phyloP scores from a whole-genome alignment of 2,797 vertebrate genomes.

The Morelia viridis region DNA sequence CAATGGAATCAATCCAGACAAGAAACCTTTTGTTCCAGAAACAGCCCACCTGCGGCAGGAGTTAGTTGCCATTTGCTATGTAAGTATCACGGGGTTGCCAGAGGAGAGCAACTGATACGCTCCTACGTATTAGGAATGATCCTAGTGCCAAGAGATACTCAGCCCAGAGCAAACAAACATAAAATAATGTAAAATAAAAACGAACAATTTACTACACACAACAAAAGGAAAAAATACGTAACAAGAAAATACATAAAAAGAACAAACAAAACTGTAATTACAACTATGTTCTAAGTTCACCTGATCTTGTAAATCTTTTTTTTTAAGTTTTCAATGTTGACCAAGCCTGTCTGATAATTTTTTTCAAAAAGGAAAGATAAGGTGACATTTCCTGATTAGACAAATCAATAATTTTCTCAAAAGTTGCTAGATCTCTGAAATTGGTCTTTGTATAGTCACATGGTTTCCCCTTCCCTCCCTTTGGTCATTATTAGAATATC shows the following conservation, averaged over 20 bases:
- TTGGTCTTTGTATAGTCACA: background rate
- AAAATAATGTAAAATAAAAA: background rate
- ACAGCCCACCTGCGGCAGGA: constrained; percentile 81
- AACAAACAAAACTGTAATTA: background rate
- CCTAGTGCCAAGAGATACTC: background rate
- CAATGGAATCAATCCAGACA: constrained; percentile 84
- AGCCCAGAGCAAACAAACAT: background rate
- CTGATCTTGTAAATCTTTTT: too few relatives aligned
- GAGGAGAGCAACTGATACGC: background rate
- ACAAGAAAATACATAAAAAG: background rate
- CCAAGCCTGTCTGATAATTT: background rate
- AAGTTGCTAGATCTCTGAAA: background rate
- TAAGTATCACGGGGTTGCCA: constrained; percentile 67
- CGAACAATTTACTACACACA: background rate
- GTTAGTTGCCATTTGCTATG: constrained; percentile 86
- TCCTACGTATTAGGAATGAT: background rate
- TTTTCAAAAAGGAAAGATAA: background rate
- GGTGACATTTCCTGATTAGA: background rate
- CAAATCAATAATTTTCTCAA: background rate
- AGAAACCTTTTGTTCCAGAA: constrained; percentile 80
- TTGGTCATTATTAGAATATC: background rate
- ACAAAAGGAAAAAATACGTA: background rate
- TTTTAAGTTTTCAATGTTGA: background rate
- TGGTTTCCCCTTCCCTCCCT: too few relatives aligned
- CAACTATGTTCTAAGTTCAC: background rate